phyloP scores from a whole-genome alignment of 1,140 invertebrate species.

The Araneus ventricosus region DNA sequence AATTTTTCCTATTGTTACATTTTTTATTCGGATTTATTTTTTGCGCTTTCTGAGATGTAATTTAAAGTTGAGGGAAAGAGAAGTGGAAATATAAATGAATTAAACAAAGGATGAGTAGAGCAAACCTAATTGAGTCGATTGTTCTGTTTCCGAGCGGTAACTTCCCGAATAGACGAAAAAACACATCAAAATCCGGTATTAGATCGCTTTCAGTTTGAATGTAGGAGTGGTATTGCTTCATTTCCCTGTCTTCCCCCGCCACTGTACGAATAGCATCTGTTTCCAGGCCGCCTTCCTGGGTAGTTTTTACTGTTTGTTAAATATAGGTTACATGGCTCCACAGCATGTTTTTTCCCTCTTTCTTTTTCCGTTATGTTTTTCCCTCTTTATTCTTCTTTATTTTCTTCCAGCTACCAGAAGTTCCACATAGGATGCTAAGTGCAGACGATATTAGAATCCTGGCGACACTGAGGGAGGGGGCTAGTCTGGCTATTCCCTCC shows the following conservation, averaged over 20 bases:
- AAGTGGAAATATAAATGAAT: too few species aligned
- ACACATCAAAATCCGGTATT: not conserved
- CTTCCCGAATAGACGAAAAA: not conserved
- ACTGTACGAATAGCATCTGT: slow-evolving; percentile 58
- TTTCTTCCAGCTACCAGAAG: not conserved
- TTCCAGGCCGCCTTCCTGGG: slow-evolving; percentile 56
- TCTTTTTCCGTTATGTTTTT: not conserved
- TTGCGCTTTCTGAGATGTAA: too few species aligned
- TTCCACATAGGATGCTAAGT: slow-evolving; percentile 23
- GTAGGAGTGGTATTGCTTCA: slow-evolving; percentile 20
- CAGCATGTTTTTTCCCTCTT: not conserved
- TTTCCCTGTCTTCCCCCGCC: not conserved
- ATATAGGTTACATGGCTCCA: slow-evolving; percentile 69
- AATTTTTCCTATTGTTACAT: too few species aligned
- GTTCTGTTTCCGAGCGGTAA: not conserved
- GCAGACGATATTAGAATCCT: slow-evolving; percentile 41
- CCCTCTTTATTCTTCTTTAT: not conserved
- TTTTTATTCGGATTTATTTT: too few species aligned
- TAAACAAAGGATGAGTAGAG: too few species aligned
- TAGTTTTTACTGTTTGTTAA: slow-evolving; percentile 62
- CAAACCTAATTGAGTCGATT: not conserved
- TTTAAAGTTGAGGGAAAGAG: too few species aligned
- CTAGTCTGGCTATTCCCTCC: not conserved
- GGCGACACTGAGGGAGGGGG: slow-evolving; percentile 43
- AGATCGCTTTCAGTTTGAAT: not conserved